Percentiles rank a stretch among this genome's conserved stretches.
Evolutionary conservation across 64 coral and sea anemone genomes (phyloP).

Genomic region (Acropora tenuis): DNA sequence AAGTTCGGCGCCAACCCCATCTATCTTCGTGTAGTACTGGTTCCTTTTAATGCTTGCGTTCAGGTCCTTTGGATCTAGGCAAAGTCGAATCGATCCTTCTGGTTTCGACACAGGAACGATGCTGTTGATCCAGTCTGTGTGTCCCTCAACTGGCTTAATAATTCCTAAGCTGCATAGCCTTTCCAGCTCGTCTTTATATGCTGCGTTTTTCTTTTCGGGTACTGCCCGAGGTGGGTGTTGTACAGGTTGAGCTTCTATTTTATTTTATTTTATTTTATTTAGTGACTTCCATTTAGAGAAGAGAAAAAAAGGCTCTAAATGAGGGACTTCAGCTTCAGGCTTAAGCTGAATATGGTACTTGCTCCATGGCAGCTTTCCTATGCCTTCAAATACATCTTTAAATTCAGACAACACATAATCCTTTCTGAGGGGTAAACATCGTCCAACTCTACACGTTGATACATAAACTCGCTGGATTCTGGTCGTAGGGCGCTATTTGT

Average conservation of each 20-base stretch:
- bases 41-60: constrained; percentile 44
- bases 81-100: constrained; percentile 50
- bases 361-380: constrained; percentile 54
- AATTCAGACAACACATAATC: constrained; percentile 56
- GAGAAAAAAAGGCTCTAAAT: too few relatives aligned
- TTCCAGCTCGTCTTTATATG: constrained; percentile 60
- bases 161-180: constrained; percentile 6
- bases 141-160: constrained; percentile 29
- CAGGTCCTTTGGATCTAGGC: constrained; percentile 44
- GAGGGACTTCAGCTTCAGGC: too few relatives aligned
- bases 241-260: constrained; percentile 34
- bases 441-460: background rate
- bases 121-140: constrained; percentile 64
- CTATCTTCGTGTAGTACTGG: background rate
- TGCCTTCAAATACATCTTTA: constrained; percentile 62
- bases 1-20: constrained; percentile 44
- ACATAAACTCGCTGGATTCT: background rate
- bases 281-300: too few relatives aligned
- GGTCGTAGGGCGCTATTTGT: constrained; percentile 13
- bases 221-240: constrained; percentile 56
- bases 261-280: too few relatives aligned
- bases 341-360: constrained; percentile 63
- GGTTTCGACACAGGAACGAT: constrained; percentile 25
- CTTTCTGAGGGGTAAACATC: constrained; percentile 37
- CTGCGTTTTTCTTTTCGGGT: constrained; percentile 38